phyloP scores from a whole-genome alignment of 2,888 invertebrate species.

The Diarsia mendica region DNA sequence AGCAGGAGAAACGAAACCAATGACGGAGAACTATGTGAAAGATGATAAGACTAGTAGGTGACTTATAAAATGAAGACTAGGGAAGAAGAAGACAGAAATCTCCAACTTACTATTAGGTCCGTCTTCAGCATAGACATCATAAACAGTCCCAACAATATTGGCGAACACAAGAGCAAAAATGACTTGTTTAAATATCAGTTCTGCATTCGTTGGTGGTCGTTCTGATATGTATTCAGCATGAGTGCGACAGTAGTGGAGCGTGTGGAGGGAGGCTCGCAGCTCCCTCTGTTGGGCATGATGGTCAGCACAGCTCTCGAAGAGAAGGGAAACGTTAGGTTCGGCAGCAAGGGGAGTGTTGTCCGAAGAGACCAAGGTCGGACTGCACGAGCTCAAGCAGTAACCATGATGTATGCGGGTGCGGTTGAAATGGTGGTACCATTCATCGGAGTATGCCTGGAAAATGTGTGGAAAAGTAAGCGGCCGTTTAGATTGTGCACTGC shows the following conservation, averaged over 20 bases:
- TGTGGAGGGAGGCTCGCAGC: constrained; percentile 62
- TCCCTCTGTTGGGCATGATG: constrained; percentile 39
- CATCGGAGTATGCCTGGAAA: constrained; percentile 56
- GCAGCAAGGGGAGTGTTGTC: constrained; percentile 52
- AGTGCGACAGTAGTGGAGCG: constrained; percentile 66
- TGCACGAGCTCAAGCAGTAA: constrained; percentile 71
- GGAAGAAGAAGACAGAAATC: neutral
- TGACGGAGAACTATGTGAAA: neutral
- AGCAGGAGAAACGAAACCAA: neutral
- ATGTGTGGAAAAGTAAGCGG: neutral
- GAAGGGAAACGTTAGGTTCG: neutral
- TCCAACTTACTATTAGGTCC: constrained; percentile 60
- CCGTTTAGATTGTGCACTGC: neutral
- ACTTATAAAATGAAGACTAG: neutral
- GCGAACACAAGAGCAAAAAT: constrained; percentile 56
- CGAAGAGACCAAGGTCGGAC: constrained; percentile 35
- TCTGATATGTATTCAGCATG: constrained; percentile 33
- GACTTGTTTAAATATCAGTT: constrained; percentile 53
- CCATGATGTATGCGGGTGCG: constrained; percentile 73
- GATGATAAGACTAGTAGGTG: neutral
- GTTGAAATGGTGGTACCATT: constrained; percentile 61
- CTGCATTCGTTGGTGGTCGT: constrained; percentile 36
- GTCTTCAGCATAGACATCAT: constrained; percentile 53
- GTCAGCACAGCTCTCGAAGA: constrained; percentile 65
- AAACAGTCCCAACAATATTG: constrained; percentile 67